Conservation (phyloP, 2,888 invertebrate genomes). For the Eupithecia pulchellata region DNA sequence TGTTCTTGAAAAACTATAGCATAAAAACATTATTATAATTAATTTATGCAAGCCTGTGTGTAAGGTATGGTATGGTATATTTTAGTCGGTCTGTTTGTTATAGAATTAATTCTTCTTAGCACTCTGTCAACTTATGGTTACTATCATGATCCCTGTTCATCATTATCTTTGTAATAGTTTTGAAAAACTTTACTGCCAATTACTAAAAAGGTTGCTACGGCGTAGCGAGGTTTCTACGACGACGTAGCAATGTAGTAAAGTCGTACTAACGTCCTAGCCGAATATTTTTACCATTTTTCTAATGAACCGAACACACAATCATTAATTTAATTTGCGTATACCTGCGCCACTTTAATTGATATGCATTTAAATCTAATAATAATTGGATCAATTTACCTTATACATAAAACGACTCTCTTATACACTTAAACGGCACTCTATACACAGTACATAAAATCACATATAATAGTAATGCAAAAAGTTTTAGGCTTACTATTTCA, state of each 20-base stretch:
- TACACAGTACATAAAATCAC: background rate
- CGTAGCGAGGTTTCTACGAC: too few species aligned
- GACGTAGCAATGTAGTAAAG: too few species aligned
- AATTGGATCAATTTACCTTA: background rate
- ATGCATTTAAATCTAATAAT: background rate
- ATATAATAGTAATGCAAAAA: too few species aligned
- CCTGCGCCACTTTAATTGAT: background rate
- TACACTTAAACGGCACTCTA: background rate
- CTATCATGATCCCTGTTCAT: background rate
- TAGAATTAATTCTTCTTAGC: background rate
- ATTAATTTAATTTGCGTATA: background rate
- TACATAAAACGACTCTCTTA: background rate
- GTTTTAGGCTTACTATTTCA: too few species aligned
- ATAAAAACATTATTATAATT: background rate
- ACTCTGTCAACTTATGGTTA: background rate
- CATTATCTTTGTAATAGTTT: too few species aligned
- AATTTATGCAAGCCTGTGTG: background rate
- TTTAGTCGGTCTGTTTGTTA: background rate
- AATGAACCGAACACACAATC: background rate
- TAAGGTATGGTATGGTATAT: background rate
- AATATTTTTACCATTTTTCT: too few species aligned
- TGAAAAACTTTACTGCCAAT: too few species aligned
- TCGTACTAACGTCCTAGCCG: too few species aligned
- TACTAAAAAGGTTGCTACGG: too few species aligned
- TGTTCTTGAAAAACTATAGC: background rate